Conservation (phyloP, 1,140 invertebrate genomes). For the Proales similis region DNA sequence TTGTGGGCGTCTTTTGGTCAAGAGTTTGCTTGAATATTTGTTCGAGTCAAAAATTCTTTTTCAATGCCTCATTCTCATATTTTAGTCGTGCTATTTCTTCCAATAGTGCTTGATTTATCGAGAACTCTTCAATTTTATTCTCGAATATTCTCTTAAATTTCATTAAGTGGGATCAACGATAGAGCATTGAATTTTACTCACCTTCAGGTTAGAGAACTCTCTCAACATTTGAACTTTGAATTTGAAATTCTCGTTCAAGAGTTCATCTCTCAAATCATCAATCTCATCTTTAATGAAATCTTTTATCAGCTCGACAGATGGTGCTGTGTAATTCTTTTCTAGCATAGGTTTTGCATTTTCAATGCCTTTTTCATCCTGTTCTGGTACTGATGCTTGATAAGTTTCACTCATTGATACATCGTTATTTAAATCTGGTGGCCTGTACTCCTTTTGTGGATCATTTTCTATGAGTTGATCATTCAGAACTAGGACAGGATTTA, state of each 20-base stretch:
- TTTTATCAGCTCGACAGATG: conserved; percentile 9
- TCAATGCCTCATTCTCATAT: conserved; percentile 32
- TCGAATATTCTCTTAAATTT: not conserved
- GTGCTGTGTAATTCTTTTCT: not conserved
- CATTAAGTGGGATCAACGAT: not conserved
- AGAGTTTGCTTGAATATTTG: no score
- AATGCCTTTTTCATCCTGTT: not conserved
- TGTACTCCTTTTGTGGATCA: no score
- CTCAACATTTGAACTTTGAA: conserved; percentile 26
- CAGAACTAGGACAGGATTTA: no score
- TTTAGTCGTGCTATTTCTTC: conserved; percentile 15
- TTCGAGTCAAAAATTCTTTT: conserved; percentile 12
- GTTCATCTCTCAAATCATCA: conserved; percentile 19
- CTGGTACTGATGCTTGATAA: no score
- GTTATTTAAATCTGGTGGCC: no score
- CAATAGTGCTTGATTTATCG: conserved; percentile 26
- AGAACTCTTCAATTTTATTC: not conserved
- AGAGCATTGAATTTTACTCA: not conserved
- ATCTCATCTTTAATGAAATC: conserved; percentile 22
- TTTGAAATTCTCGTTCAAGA: conserved; percentile 37
- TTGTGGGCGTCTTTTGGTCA: no score
- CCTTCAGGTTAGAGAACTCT: conserved; percentile 9
- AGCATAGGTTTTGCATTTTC: not conserved
- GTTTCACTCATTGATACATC: no score
- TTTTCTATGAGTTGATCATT: no score